Evolutionary conservation across 2,888 invertebrate genomes (phyloP).

Genomic region (Eupithecia subfuscata): DNA sequence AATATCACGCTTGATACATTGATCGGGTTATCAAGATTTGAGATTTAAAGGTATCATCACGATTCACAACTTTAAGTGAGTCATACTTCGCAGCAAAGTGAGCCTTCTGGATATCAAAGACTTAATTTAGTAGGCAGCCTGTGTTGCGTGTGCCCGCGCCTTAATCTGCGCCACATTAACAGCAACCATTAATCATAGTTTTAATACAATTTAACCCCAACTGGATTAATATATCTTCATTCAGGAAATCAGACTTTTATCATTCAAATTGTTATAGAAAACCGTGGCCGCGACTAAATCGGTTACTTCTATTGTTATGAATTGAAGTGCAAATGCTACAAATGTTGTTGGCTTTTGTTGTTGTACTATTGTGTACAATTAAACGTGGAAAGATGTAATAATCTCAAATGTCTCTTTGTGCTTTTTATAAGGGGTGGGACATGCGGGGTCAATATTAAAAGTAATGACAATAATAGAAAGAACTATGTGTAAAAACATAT

Average conservation of each 20-base stretch:
- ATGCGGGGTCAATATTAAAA: slow-evolving; percentile 78
- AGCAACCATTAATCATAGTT: slow-evolving; percentile 81
- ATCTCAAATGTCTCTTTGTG: slow-evolving; percentile 80
- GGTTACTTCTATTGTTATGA: slow-evolving; percentile 63
- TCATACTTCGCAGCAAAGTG: background rate
- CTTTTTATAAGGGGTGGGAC: slow-evolving; percentile 69
- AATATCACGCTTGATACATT: too few relatives aligned
- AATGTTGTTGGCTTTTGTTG: slow-evolving; percentile 76
- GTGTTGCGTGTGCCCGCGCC: slow-evolving; percentile 76
- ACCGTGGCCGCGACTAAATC: slow-evolving; percentile 71
- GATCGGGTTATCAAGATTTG: too few relatives aligned
- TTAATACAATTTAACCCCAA: slow-evolving; percentile 84
- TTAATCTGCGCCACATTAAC: slow-evolving; percentile 81
- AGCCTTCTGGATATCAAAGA: background rate
- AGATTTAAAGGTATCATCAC: too few relatives aligned
- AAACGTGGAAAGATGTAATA: slow-evolving; percentile 82
- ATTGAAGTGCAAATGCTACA: slow-evolving; percentile 78
- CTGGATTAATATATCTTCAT: slow-evolving; percentile 83
- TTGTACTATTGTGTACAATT: slow-evolving; percentile 81
- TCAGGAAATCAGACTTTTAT: slow-evolving; percentile 74
- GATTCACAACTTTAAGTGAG: too few relatives aligned
- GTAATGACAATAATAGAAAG: slow-evolving; percentile 29
- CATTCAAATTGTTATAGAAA: slow-evolving; percentile 77
- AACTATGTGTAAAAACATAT: slow-evolving; percentile 21
- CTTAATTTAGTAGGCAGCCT: slow-evolving; percentile 42